Percentiles rank a stretch among this genome's conserved stretches.
Conservation (phyloP, 2,113 vertebrate species). For the Scalopus aquaticus region DNA sequence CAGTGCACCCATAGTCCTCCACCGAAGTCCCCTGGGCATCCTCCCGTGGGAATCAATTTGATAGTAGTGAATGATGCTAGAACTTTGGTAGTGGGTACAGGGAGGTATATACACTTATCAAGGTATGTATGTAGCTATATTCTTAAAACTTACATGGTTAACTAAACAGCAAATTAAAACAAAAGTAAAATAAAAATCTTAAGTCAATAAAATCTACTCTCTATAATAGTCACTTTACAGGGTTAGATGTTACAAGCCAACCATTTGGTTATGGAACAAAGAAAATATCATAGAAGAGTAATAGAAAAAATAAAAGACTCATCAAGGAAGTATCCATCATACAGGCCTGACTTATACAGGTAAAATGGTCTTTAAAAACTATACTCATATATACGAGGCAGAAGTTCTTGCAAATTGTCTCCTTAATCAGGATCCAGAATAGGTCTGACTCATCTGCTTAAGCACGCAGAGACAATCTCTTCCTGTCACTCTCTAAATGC, state of each 20-base stretch:
- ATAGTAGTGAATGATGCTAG: no score
- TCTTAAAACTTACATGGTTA: no score
- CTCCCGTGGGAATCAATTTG: no score
- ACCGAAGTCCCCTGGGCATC: no score
- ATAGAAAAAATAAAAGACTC: background rate
- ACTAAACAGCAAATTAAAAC: no score
- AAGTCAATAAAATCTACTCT: constrained; percentile 10
- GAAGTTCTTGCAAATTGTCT: background rate
- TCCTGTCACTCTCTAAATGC: background rate
- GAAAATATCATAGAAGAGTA: background rate
- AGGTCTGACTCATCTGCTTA: background rate
- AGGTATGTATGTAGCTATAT: no score
- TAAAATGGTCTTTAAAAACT: background rate
- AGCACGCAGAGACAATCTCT: background rate
- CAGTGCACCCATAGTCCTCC: no score
- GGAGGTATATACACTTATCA: no score
- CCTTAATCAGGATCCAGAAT: background rate
- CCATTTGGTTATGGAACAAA: background rate
- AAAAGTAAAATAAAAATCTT: background rate
- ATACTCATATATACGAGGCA: background rate
- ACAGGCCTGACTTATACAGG: background rate
- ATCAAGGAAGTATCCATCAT: background rate
- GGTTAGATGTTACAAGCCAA: background rate
- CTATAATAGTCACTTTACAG: background rate
- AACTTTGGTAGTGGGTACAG: no score